These are phyloP conservation scores for Steinernema khuongi DNA, from an alignment of 1,140 invertebrate genomes.

Conservation along the genomic window DNA sequence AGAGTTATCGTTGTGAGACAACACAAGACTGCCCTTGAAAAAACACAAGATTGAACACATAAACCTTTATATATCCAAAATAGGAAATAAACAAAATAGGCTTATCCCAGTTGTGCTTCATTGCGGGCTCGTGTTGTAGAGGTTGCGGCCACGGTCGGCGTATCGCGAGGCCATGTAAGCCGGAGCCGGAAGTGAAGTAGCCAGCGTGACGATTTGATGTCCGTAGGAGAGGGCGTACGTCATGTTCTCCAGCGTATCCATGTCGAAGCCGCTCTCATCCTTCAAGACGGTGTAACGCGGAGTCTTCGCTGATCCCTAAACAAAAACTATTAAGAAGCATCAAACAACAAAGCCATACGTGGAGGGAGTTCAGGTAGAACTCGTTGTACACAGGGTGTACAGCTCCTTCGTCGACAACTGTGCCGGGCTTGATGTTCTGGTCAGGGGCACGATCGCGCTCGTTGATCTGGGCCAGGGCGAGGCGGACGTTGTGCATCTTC, in stretches of 20 bases:
- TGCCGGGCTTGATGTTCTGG: slow-evolving; percentile 18
- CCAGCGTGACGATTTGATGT: slow-evolving; percentile 24
- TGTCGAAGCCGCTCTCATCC: slow-evolving; percentile 22
- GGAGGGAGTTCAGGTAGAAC: slow-evolving; percentile 37
- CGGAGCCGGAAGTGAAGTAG: slow-evolving; percentile 35
- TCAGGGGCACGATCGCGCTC: background rate
- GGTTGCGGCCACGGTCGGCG: slow-evolving; percentile 30
- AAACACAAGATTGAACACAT: too few relatives aligned
- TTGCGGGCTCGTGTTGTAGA: slow-evolving; percentile 10
- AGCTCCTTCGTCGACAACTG: slow-evolving; percentile 24
- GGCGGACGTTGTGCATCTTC: slow-evolving; percentile 21
- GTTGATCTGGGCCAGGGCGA: background rate
- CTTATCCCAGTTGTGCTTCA: background rate
- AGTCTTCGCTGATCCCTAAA: slow-evolving; percentile 30
- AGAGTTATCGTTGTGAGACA: too few relatives aligned
- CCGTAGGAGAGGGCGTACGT: slow-evolving; percentile 19
- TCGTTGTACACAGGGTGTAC: slow-evolving; percentile 32
- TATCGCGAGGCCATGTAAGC: slow-evolving; percentile 37
- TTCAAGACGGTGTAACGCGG: slow-evolving; percentile 32
- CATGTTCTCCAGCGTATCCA: slow-evolving; percentile 30
- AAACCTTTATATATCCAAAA: too few relatives aligned
- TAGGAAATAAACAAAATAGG: too few relatives aligned
- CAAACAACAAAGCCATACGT: slow-evolving; percentile 10
- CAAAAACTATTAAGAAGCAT: background rate
- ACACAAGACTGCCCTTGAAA: too few relatives aligned